phyloP scores from a whole-genome alignment of 1,140 invertebrate species.

The Drosophila asahinai region DNA sequence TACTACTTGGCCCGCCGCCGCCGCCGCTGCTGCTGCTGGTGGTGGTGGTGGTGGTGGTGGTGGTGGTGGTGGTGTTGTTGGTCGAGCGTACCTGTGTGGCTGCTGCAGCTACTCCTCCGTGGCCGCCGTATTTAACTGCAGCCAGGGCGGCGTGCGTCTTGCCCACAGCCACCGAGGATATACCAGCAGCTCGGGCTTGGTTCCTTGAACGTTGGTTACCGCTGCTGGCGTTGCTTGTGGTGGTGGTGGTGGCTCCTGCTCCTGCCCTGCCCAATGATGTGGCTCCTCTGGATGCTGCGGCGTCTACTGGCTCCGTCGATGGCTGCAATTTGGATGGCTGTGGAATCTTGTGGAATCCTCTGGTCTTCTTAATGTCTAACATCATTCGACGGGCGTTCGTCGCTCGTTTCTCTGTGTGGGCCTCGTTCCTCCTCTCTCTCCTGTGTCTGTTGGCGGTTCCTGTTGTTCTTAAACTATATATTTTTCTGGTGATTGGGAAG shows the following conservation, averaged over 20 bases:
- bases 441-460: background rate
- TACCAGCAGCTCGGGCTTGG: background rate
- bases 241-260: background rate
- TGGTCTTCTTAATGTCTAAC: conserved; percentile 79
- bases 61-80: background rate
- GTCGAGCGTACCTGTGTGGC: conserved; percentile 16
- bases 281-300: conserved; percentile 8
- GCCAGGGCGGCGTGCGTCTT: conserved; percentile 34
- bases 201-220: background rate
- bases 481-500: background rate
- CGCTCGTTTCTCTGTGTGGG: background rate
- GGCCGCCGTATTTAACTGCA: conserved; percentile 28
- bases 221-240: background rate
- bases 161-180: conserved; percentile 8
- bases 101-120: conserved; percentile 29
- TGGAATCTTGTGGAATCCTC: conserved; percentile 79
- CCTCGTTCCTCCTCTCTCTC: conserved; percentile 14
- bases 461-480: background rate
- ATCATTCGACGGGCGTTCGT: conserved; percentile 67
- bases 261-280: background rate
- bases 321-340: conserved; percentile 62
- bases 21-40: background rate
- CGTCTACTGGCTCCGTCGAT: conserved; percentile 14
- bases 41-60: background rate
- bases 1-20: conserved; percentile 1